Conservation (phyloP, 2,113 vertebrate species). For the Indri indri region DNA sequence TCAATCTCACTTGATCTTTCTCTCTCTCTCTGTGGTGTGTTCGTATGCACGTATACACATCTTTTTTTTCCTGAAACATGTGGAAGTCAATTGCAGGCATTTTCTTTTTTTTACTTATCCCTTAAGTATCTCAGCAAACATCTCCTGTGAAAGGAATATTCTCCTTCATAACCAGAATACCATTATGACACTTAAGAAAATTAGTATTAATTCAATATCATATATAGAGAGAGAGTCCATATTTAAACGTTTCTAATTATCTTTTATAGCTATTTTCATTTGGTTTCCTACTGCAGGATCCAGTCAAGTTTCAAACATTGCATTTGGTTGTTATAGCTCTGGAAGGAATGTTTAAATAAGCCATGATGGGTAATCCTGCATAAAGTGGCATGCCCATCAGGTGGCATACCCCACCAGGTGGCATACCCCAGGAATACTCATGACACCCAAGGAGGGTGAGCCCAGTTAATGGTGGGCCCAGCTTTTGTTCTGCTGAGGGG, state of each 20-base stretch:
- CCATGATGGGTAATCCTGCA: background rate
- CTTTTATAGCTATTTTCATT: constrained; percentile 26
- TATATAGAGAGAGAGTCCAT: background rate
- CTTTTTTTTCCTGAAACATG: background rate
- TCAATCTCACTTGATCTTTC: background rate
- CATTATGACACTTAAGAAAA: constrained; percentile 16
- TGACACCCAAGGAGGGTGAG: background rate
- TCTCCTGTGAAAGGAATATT: background rate
- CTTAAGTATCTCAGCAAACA: background rate
- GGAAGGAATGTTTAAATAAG: background rate
- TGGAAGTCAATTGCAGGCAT: background rate
- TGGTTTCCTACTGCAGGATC: background rate
- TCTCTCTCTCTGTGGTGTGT: background rate
- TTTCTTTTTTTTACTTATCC: background rate
- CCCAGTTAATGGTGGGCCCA: background rate
- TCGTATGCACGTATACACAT: background rate
- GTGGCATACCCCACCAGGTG: background rate
- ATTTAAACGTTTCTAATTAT: background rate
- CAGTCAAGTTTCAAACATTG: background rate
- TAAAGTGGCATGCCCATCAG: background rate
- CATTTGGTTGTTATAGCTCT: background rate
- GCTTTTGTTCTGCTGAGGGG: background rate
- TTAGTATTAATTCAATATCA: background rate
- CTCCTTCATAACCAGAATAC: background rate
- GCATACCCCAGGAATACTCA: background rate